phyloP scores from a whole-genome alignment of 2,113 vertebrate species.

The Meriones unguiculatus region DNA sequence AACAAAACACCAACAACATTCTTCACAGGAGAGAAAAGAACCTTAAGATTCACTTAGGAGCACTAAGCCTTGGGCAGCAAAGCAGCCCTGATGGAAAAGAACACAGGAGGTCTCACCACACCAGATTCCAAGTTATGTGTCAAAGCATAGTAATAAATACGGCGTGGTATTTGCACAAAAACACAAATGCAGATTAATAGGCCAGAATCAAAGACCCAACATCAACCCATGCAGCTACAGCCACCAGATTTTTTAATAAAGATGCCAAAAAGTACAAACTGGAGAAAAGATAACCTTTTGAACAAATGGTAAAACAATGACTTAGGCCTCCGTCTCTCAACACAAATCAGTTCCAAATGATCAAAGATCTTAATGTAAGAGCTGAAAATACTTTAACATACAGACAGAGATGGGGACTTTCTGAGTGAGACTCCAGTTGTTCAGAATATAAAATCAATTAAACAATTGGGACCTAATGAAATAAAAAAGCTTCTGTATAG shows the following conservation, averaged over 20 bases:
- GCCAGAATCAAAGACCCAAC: neutral
- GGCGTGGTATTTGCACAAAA: neutral
- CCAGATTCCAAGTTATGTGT: neutral
- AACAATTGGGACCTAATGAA: neutral
- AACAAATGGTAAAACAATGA: neutral
- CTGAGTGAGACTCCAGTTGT: neutral
- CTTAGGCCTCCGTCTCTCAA: neutral
- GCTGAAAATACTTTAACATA: neutral
- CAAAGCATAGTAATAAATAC: neutral
- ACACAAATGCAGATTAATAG: neutral
- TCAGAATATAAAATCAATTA: neutral
- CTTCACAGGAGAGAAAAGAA: neutral
- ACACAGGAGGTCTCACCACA: neutral
- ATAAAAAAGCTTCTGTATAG: neutral
- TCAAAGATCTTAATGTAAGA: neutral
- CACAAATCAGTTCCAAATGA: neutral
- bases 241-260: neutral
- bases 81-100: neutral
- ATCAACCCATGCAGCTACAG: too few relatives aligned
- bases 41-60: neutral
- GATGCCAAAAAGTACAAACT: neutral
- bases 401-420: neutral
- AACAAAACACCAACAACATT: neutral
- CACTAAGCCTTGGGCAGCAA: neutral
- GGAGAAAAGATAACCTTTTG: neutral